Evolutionary conservation across 1,140 invertebrate genomes (phyloP).

Genomic region (Drusus annulatus): DNA sequence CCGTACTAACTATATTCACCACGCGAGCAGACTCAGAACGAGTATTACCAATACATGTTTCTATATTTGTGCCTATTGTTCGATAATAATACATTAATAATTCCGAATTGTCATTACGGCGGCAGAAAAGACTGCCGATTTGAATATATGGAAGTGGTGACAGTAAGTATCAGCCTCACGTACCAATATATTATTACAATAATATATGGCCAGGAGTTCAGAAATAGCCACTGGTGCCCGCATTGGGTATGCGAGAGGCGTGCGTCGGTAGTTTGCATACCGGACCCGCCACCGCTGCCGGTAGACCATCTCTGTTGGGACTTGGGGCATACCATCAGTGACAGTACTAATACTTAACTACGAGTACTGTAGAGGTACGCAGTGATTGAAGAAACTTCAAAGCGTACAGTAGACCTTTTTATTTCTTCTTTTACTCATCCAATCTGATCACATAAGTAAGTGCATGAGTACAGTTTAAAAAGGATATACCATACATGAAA

Average conservation of each 20-base stretch:
- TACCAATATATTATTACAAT: background rate
- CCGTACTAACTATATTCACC: no score
- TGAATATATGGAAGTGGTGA: slow-evolving; percentile 19
- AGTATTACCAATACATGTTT: background rate
- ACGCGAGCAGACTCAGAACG: no score
- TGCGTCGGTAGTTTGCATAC: slow-evolving; percentile 23
- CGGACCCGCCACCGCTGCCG: background rate
- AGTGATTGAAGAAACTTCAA: background rate
- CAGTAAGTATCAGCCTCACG: slow-evolving; percentile 4
- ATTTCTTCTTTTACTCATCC: no score
- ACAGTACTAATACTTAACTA: background rate
- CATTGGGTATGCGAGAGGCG: slow-evolving; percentile 10
- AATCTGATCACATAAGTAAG: no score
- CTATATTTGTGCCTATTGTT: background rate
- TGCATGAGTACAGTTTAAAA: no score
- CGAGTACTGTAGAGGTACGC: background rate
- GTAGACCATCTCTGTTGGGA: slow-evolving; percentile 10
- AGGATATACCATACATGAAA: no score
- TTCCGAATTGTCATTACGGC: background rate
- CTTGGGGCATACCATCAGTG: background rate
- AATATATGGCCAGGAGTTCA: background rate
- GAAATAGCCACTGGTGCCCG: background rate
- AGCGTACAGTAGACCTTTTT: background rate
- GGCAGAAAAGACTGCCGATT: slow-evolving; percentile 16
- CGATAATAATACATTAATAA: background rate